phyloP scores from a whole-genome alignment of 2,888 invertebrate genomes.

The Loripinus fragilis region DNA sequence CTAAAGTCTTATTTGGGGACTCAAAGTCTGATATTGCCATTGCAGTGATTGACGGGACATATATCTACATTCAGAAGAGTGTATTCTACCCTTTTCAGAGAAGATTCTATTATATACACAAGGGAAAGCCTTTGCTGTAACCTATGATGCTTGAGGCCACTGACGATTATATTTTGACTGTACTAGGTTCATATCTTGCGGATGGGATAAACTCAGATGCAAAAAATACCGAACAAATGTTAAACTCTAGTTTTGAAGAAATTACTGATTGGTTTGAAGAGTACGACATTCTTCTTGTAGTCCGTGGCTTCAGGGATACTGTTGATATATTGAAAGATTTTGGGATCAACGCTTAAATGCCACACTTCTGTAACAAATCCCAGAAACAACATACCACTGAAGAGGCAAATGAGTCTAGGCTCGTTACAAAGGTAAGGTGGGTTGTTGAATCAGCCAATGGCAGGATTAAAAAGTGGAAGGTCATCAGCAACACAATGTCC shows the following conservation, averaged over 20 bases:
- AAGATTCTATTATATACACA: conserved; percentile 41
- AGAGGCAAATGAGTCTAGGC: conserved; percentile 45
- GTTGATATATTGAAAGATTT: conserved; percentile 37
- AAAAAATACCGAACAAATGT: conserved; percentile 51
- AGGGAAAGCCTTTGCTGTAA: conserved; percentile 51
- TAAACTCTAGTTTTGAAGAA: conserved; percentile 40
- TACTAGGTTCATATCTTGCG: conserved; percentile 50
- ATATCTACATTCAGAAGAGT: conserved; percentile 50
- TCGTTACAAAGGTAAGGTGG: conserved; percentile 40
- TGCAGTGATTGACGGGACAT: conserved; percentile 54
- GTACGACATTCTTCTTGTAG: conserved; percentile 47
- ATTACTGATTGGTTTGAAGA: conserved; percentile 35
- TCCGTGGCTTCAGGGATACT: conserved; percentile 55
- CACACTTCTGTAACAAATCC: conserved; percentile 37
- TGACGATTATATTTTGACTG: conserved; percentile 44
- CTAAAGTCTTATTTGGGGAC: conserved; percentile 36
- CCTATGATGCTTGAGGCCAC: conserved; percentile 53
- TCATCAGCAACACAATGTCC: conserved; percentile 10
- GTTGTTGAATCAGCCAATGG: conserved; percentile 28
- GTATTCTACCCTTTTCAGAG: conserved; percentile 49
- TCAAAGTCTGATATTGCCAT: conserved; percentile 27
- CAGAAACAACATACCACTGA: conserved; percentile 44
- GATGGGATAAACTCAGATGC: conserved; percentile 50
- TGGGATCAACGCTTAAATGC: conserved; percentile 47
- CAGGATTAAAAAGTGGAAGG: conserved; percentile 29